Conservation (phyloP, 2,888 invertebrate species). For the Diaprepes abbreviatus region DNA sequence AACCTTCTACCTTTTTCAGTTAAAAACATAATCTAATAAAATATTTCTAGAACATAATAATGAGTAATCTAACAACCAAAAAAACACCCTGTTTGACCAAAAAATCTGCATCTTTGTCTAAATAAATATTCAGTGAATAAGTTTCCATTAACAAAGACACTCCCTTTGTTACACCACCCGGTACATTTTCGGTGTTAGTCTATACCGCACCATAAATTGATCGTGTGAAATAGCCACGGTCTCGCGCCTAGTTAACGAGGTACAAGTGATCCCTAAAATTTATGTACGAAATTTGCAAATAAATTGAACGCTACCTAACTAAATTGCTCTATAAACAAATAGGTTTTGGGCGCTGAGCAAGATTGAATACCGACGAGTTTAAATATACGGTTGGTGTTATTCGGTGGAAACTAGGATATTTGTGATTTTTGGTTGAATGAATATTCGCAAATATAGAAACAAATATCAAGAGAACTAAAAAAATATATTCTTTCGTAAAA, state of each 20-base stretch:
- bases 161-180: constrained; percentile 10
- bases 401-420: neutral
- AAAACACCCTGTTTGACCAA: no score
- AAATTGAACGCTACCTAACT: constrained; percentile 53
- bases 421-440: neutral
- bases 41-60: no score
- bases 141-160: no score
- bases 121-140: no score
- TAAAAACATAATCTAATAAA: no score
- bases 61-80: no score
- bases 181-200: constrained; percentile 36
- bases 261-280: constrained; percentile 57
- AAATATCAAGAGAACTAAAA: no score
- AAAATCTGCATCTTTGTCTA: no score
- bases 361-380: constrained; percentile 39
- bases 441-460: neutral
- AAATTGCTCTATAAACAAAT: constrained; percentile 52
- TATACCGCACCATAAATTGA: constrained; percentile 45
- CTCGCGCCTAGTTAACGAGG: constrained; percentile 58
- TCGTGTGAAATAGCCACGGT: constrained; percentile 50
- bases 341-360: constrained; percentile 44
- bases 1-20: no score
- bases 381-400: constrained; percentile 22
- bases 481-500: no score
- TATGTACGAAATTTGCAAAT: constrained; percentile 56